Conservation (phyloP, 2,797 vertebrate genomes). For the Phataginus tricuspis region DNA sequence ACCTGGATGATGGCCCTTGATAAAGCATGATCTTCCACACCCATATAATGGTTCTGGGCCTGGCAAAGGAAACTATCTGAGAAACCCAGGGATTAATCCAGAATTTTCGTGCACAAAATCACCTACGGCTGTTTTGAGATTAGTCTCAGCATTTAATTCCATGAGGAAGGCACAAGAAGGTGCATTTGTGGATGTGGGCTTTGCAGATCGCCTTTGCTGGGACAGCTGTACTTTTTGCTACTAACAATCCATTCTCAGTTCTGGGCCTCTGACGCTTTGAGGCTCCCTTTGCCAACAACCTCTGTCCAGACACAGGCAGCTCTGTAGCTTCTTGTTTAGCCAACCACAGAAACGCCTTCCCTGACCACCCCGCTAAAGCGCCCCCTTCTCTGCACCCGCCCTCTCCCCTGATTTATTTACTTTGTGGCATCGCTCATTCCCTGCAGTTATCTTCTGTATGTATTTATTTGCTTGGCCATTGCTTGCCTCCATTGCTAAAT, state of each 20-base stretch:
- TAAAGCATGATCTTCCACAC: constrained; percentile 88
- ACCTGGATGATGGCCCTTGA: constrained; percentile 90
- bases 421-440: background rate
- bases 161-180: constrained; percentile 81
- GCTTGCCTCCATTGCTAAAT: background rate
- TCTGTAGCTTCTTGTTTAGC: background rate
- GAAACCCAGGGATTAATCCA: constrained; percentile 89
- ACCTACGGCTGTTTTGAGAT: constrained; percentile 87
- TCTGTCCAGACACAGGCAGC: background rate
- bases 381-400: background rate
- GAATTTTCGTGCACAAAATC: constrained; percentile 90
- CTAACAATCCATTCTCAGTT: background rate
- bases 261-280: background rate
- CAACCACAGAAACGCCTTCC: background rate
- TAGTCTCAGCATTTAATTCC: constrained; percentile 89
- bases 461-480: background rate
- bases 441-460: background rate
- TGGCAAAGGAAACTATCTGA: constrained; percentile 87
- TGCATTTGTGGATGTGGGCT: background rate
- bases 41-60: constrained; percentile 85
- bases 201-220: background rate
- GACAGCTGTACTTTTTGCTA: background rate
- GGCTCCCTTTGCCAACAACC: background rate
- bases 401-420: background rate
- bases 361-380: background rate